A percentile compares a stretch with the other conserved stretches of the same genome.
phyloP scores from a whole-genome alignment of 2,888 invertebrate genomes.

The Eupsilia transversa region DNA sequence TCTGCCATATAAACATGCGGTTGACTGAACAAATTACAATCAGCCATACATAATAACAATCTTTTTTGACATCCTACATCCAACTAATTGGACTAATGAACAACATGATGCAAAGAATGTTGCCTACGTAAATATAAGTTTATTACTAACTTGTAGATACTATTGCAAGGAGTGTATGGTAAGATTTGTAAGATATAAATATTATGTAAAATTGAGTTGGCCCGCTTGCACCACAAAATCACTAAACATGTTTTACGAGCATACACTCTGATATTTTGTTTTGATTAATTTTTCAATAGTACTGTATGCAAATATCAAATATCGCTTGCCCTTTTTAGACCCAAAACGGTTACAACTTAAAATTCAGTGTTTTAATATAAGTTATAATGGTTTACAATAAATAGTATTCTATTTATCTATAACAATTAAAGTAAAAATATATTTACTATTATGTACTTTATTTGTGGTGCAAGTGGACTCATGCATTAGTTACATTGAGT shows the following conservation, averaged over 20 bases:
- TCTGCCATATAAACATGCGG: background rate
- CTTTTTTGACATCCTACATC: conserved; percentile 41
- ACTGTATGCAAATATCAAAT: too few relatives aligned
- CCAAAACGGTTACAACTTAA: too few relatives aligned
- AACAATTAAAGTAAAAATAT: too few relatives aligned
- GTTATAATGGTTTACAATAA: background rate
- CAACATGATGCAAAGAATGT: conserved; percentile 31
- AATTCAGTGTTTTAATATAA: background rate
- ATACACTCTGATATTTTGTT: too few relatives aligned
- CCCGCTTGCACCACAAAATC: background rate
- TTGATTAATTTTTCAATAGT: too few relatives aligned
- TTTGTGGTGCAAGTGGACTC: background rate
- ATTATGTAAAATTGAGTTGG: background rate
- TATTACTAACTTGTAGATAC: conserved; percentile 38
- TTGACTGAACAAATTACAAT: background rate
- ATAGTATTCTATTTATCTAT: background rate
- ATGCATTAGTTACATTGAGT: background rate
- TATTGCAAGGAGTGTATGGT: background rate
- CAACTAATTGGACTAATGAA: conserved; percentile 20
- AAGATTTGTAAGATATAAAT: background rate
- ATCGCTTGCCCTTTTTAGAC: too few relatives aligned
- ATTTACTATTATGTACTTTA: too few relatives aligned
- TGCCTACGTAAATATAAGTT: conserved; percentile 45
- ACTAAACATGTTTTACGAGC: background rate
- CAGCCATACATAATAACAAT: conserved; percentile 19